Evolutionary conservation across 2,113 vertebrate genomes (phyloP), one percentile per base, ranked within the genome.

Genomic region (Saguinus imperator): DNA sequence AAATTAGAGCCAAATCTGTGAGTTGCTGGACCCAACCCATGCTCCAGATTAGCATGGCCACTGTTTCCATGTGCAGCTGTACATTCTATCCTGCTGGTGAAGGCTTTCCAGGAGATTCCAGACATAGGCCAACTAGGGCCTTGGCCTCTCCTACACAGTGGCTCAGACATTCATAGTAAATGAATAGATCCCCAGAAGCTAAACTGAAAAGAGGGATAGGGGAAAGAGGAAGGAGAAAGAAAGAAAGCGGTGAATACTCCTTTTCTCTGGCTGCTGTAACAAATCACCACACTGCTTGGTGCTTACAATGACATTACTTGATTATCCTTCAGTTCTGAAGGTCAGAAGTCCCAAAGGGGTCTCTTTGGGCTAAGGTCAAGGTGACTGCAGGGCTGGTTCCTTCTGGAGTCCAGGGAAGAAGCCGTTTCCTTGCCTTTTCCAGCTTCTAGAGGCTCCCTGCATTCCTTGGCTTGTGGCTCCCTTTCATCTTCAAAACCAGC

Each of bases 1-100:
- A 94, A 96, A 57, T 75, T 61, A 14, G 90, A 75, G 86, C 0
- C 0, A 50, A 96, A 96, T 97, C 97, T 96, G 96, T 90, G 87
- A 95, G 86, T 92, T 93, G 76, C 95, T 17, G 4, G 89, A 55
- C 89, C 23, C 80, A 87, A 91, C 94, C 97, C 72, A 0, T 86
- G 77, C 55, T 97, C 86, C 37, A 68, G 92, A 93, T 90, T 87
- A 85, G 73, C 76, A 89, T 37, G 68, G 87, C 90, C 96, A 92
- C 97, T 97, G 82, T 83, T 79, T 92, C 16, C 66, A 21, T 48
- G 25, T 72, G 45, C 32, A 64, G 61, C 27, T 29, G 61, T 27
- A 64, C 61, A 1, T 43, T 88, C 86, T 82, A 5, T 55, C 17
- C 21, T 52, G 52, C n/a, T 50, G 23, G 16, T 18, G 20, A 37